Conservation (phyloP, 2,797 vertebrate species). For the Pseudochaenichthys georgianus region DNA sequence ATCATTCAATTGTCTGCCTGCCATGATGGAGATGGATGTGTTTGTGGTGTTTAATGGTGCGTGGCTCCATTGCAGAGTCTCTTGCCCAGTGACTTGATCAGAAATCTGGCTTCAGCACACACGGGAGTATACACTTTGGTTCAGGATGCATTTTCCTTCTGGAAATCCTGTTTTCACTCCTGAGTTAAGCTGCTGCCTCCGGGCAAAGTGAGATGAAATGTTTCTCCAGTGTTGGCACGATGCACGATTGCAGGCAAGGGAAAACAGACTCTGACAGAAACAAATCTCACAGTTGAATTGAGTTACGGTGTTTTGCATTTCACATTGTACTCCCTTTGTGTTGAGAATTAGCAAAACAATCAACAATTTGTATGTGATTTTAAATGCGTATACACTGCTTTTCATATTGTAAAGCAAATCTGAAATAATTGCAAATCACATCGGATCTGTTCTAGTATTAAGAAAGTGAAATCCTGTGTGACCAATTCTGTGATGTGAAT, state of each 20-base stretch:
- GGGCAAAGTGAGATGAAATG: constrained; percentile 47
- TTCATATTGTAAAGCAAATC: constrained; percentile 1
- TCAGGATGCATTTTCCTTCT: constrained; percentile 32
- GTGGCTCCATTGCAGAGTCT: constrained; percentile 52
- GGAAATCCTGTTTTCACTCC: constrained; percentile 22
- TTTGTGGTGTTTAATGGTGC: constrained; percentile 58
- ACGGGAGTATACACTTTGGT: constrained; percentile 45
- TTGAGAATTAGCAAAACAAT: background rate
- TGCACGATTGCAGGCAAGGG: constrained; percentile 3
- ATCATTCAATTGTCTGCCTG: constrained; percentile 40
- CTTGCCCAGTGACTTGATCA: constrained; percentile 30
- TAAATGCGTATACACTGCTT: background rate
- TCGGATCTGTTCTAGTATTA: background rate
- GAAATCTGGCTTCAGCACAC: constrained; percentile 46
- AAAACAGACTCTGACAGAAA: constrained; percentile 15
- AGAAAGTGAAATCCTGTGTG: constrained; percentile 2
- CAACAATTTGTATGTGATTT: background rate
- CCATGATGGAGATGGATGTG: constrained; percentile 56
- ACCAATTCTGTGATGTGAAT: background rate
- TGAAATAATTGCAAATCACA: constrained; percentile 11
- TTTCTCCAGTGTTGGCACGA: constrained; percentile 36
- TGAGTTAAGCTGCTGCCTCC: constrained; percentile 39
- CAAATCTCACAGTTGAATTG: background rate
- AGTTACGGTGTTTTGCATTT: background rate
- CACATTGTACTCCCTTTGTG: constrained; percentile 15